These are phyloP conservation scores for Thamnaconus septentrionalis DNA, from an alignment of 2,113 vertebrate species.

Conservation along the genomic window DNA sequence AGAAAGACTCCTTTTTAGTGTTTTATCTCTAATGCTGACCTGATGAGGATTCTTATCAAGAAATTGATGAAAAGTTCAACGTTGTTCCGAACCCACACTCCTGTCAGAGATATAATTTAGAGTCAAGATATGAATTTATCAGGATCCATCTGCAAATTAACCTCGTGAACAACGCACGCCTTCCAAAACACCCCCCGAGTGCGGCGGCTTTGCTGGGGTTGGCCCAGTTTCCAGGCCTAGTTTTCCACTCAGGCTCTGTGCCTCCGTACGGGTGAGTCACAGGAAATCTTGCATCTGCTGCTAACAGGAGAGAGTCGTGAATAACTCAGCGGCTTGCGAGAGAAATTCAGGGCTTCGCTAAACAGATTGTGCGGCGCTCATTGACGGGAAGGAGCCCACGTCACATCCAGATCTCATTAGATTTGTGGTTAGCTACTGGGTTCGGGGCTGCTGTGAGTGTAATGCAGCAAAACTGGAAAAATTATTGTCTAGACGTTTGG, in stretches of 20 bases:
- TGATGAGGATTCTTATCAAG: too few relatives aligned
- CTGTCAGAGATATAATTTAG: too few relatives aligned
- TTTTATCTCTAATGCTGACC: too few relatives aligned
- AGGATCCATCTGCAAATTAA: slow-evolving; percentile 3
- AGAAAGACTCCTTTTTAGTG: too few relatives aligned
- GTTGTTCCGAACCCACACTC: too few relatives aligned
- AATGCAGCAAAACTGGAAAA: slow-evolving; percentile 51
- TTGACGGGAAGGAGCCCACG: slow-evolving; percentile 25
- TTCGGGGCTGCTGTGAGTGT: slow-evolving; percentile 36
- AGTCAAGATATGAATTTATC: neutral
- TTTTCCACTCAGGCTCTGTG: slow-evolving; percentile 25
- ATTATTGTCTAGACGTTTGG: slow-evolving; percentile 50
- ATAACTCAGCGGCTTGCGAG: slow-evolving; percentile 38
- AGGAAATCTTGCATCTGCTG: slow-evolving; percentile 31
- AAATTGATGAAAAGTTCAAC: too few relatives aligned
- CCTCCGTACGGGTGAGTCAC: slow-evolving; percentile 41
- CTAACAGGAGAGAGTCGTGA: slow-evolving; percentile 26
- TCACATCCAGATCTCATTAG: slow-evolving; percentile 42
- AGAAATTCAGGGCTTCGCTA: slow-evolving; percentile 33
- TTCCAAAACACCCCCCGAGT: slow-evolving; percentile 6
- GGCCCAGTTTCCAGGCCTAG: slow-evolving; percentile 37
- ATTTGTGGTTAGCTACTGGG: slow-evolving; percentile 44
- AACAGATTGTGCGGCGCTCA: slow-evolving; percentile 30
- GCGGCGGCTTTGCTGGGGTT: slow-evolving; percentile 18
- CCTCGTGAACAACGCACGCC: neutral